Evolutionary conservation across 1,140 invertebrate species (phyloP).

Genomic region (Meloidogyne exigua): DNA sequence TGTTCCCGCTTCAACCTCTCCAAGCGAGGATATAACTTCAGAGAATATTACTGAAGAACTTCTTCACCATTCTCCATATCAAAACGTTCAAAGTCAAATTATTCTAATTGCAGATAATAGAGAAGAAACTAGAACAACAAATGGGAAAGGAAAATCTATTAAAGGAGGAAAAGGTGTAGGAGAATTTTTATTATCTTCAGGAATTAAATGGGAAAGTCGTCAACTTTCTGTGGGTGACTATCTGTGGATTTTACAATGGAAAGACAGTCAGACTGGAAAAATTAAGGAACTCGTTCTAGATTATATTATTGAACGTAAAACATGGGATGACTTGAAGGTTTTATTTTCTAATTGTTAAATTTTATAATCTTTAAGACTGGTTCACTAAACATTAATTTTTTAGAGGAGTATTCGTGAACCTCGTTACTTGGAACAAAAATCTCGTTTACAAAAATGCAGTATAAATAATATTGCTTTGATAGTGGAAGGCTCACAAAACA

Average conservation of each 20-base stretch:
- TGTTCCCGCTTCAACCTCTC: background rate
- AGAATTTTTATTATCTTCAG: conserved; percentile 39
- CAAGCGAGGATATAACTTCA: background rate
- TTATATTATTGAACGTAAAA: conserved; percentile 53
- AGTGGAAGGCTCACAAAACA: conserved; percentile 36
- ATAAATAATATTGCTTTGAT: conserved; percentile 47
- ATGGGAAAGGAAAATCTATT: background rate
- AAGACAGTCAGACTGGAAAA: conserved; percentile 8
- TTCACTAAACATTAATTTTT: conserved; percentile 28
- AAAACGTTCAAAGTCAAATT: conserved; percentile 24
- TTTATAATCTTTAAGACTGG: no score
- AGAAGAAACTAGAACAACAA: conserved; percentile 30
- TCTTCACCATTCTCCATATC: conserved; percentile 23
- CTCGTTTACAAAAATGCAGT: conserved; percentile 42
- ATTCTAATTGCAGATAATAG: conserved; percentile 46
- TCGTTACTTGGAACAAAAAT: conserved; percentile 53
- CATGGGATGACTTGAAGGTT: conserved; percentile 54
- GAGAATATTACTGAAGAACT: background rate
- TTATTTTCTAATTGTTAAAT: background rate
- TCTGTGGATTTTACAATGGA: conserved; percentile 45
- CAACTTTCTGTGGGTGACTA: conserved; percentile 54
- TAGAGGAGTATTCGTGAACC: conserved; percentile 48
- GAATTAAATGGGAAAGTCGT: conserved; percentile 43
- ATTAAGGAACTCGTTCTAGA: conserved; percentile 48
- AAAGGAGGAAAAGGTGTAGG: conserved; percentile 29